These are phyloP conservation scores for Hystrix cristata DNA, from an alignment of 2,113 vertebrate species.

Conservation along the genomic window DNA sequence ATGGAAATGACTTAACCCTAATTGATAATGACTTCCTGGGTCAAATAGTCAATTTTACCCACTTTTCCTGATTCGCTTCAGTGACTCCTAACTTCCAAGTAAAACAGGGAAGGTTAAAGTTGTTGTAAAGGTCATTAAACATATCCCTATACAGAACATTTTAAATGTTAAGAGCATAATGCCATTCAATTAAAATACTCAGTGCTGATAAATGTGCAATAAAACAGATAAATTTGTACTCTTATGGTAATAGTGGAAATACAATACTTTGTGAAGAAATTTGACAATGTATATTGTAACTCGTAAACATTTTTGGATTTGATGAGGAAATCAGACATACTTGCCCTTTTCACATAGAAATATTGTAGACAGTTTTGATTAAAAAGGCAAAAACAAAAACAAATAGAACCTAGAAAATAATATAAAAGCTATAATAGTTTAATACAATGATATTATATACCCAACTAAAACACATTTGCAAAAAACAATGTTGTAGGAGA, in stretches of 20 bases:
- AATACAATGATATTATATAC: background rate
- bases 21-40: background rate
- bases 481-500: background rate
- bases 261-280: background rate
- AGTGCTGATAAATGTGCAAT: background rate
- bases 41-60: background rate
- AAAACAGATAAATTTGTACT: background rate
- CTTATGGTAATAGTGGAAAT: background rate
- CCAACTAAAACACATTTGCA: background rate
- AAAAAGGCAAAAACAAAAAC: background rate
- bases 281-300: background rate
- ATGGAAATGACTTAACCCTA: background rate
- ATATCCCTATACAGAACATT: background rate
- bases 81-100: background rate
- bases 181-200: background rate
- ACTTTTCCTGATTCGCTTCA: background rate
- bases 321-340: background rate
- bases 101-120: background rate
- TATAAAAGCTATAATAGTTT: slow-evolving; percentile 34
- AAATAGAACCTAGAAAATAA: background rate
- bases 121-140: background rate
- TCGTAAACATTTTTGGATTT: slow-evolving; percentile 37
- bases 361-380: slow-evolving; percentile 31
- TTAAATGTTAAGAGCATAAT: slow-evolving; percentile 15
- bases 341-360: background rate